Percentiles rank a stretch among this genome's conserved stretches.
phyloP scores from a whole-genome alignment of 1,140 invertebrate genomes.

The Meloidogyne chitwoodi region DNA sequence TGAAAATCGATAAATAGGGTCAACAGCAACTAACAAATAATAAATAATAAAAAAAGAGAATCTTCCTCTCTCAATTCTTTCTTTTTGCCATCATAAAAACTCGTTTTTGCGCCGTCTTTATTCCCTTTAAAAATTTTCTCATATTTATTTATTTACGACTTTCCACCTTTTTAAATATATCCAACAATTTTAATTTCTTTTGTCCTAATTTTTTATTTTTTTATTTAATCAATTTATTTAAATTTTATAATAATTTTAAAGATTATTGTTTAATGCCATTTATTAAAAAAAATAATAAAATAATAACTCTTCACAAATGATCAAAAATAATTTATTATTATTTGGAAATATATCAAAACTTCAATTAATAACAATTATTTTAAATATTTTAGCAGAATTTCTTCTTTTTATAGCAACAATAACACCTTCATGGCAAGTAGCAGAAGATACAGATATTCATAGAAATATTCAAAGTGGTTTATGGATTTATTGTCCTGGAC shows the following conservation, averaged over 20 bases:
- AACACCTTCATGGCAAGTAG: constrained; percentile 56
- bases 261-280: not conserved
- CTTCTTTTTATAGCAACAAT: constrained; percentile 51
- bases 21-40: not conserved
- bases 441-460: constrained; percentile 44
- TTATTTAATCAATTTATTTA: not conserved
- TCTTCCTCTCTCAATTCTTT: not conserved
- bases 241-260: not conserved
- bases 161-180: not conserved
- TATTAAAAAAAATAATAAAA: not conserved
- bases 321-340: not conserved
- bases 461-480: constrained; percentile 51
- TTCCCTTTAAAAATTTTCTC: not conserved
- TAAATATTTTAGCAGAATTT: constrained; percentile 37
- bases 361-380: constrained; percentile 32
- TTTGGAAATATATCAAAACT: constrained; percentile 29
- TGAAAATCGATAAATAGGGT: not conserved
- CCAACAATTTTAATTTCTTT: not conserved
- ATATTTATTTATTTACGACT: not conserved
- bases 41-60: not conserved
- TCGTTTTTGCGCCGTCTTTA: not conserved
- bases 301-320: not conserved
- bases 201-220: not conserved
- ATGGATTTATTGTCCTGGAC: constrained; percentile 56
- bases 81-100: not conserved